Conservation (phyloP, 2,888 invertebrate genomes). For the Tetramorium bicarinatum region DNA sequence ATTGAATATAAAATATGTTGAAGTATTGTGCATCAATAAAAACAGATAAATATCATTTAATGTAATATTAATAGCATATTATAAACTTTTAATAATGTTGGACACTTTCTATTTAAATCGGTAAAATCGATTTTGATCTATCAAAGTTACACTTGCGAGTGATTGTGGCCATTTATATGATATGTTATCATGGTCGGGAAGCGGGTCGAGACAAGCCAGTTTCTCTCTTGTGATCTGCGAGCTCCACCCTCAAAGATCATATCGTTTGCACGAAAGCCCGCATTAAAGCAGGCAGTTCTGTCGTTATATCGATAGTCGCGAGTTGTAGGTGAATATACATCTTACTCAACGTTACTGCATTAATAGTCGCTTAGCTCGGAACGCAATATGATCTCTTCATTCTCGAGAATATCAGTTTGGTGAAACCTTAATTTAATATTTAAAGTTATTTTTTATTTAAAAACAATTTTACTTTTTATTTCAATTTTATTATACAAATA, state of each 20-base stretch:
- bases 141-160: conserved; percentile 18
- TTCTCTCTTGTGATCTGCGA: conserved; percentile 42
- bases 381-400: conserved; percentile 14
- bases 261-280: conserved; percentile 47
- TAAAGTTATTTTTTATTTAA: neutral
- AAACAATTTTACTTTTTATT: neutral
- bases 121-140: neutral
- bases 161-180: conserved; percentile 30
- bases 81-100: neutral
- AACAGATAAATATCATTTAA: neutral
- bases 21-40: neutral
- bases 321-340: conserved; percentile 32
- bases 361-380: conserved; percentile 24
- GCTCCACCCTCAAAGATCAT: conserved; percentile 33
- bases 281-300: conserved; percentile 45
- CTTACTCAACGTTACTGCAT: conserved; percentile 22
- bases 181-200: conserved; percentile 13
- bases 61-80: neutral
- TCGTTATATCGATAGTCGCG: conserved; percentile 39
- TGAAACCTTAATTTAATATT: neutral
- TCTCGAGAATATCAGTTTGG: neutral
- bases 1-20: neutral
- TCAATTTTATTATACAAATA: neutral
- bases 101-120: neutral
- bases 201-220: conserved; percentile 25